Evolutionary conservation across 2,888 invertebrate species (phyloP), one percentile per base, ranked within the genome.

Genomic region (Oxytorus armatus): DNA sequence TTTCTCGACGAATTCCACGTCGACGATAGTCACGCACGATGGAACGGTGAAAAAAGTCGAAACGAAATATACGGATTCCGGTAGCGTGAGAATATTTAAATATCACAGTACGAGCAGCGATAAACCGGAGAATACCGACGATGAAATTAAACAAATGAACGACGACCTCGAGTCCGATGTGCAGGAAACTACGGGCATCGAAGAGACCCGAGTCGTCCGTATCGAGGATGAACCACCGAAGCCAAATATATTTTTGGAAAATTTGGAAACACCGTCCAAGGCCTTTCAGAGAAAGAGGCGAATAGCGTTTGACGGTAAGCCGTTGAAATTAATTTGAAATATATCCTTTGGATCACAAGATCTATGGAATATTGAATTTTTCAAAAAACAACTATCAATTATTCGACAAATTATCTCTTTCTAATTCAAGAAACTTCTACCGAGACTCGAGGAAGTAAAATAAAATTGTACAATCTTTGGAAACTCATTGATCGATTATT

Each of bases 251-350:
- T 90, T 91, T 83, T 84, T 91, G 2, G 91, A 91, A 33, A 89
- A 87, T 23, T 83, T 90, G 16, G 90, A 90, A 65, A 83, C 88
- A 0, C 88, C 90, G 0, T 87, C 89, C 7, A 94, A 94, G 88
- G 93, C 92, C 10, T 94, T 94, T 85, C 93, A 94, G 86, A 89
- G 94, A 61, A 94, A 94, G 85, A 92, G 92, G 77, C 91, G 94
- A 68, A 92, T 94, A 25, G 93, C 92, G 82, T 91, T 92, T 90
- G 88, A 92, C 88, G 87, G 90, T 90, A 65, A 42, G 25, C 29
- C 21, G 63, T 51, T 44, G 44, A 23, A 49, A 23, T n/a, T 53
- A 29, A 70, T 33, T 69, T n/a, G n/a, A n/a, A n/a, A n/a, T n/a
- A n/a, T n/a, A n/a, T n/a, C n/a, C n/a, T n/a, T n/a, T n/a, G n/a